Evolutionary conservation across 2,113 vertebrate species (phyloP), one percentile per base, ranked within the genome.

Genomic region (Paradisaea rubra): DNA sequence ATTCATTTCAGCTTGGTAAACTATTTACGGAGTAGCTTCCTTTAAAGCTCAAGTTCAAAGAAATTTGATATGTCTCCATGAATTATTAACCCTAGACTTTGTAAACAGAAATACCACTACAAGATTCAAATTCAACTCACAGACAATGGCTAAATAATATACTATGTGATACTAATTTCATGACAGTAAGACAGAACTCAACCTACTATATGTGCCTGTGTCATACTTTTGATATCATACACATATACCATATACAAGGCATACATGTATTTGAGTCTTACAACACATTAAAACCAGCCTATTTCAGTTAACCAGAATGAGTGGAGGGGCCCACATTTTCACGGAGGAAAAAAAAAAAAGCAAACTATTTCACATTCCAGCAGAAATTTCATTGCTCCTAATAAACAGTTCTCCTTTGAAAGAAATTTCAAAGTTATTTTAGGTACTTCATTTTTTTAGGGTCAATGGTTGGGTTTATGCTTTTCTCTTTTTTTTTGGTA

Each of bases 31-130:
- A 92, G 77, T 52, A 84, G 56, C 49, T 92, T 93, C 72, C 80
- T 96, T 96, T 94, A 95, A 96, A 93, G 94, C 81, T 60, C 76
- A 78, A 86, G 92, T 95, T 96, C 95, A 95, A 92, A 93, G 92
- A 91, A 87, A 92, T 84, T 71, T 66, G 60, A 9, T 44, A 78
- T 8, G 37, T 52, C 66, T 81, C 61, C 45, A 84, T 50, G 65
- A 91, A 92, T 95, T 91, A 95, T 93, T 94, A 97, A 93, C 80
- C 77, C 65, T 49, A 45, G 21, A 15, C 81, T 93, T 86, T 89
- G 74, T 69, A 68, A 93, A 94, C 10, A 81, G 77, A 78, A 85
- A 91, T 57, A 85, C 25, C 50, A 41, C 60, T 54, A 56, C 20
- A 76, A 89, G 50, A 93, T 86, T 71, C 79, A 60, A 86, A 91